These are phyloP conservation scores for Hypsibius dujardini DNA, from an alignment of 1,140 invertebrate species.

Conservation along the genomic window DNA sequence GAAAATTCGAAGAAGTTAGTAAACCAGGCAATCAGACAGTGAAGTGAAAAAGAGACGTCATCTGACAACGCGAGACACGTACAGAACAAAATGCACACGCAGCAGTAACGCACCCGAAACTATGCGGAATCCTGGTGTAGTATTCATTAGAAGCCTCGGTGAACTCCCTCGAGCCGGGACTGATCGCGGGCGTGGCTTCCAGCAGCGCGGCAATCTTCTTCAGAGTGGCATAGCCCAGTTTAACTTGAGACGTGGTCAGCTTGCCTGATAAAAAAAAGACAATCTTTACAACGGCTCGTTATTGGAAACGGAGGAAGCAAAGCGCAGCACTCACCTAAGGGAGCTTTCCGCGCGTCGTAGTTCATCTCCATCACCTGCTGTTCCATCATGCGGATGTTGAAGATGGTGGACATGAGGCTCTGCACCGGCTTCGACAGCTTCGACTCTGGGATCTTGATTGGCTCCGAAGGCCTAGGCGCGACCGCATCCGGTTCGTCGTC, in stretches of 20 bases:
- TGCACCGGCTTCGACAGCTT: constrained; percentile 58
- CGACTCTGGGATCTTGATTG: constrained; percentile 37
- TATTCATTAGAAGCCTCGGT: constrained; percentile 75
- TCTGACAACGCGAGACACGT: too few relatives aligned
- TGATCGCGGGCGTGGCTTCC: constrained; percentile 25
- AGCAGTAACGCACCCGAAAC: constrained; percentile 43
- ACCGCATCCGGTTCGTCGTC: constrained; percentile 31
- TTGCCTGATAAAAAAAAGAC: constrained; percentile 58
- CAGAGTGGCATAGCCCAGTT: constrained; percentile 61
- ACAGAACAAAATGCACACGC: too few relatives aligned
- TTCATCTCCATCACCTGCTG: constrained; percentile 59
- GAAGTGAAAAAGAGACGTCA: too few relatives aligned
- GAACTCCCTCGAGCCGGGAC: constrained; percentile 40
- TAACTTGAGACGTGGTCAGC: constrained; percentile 73
- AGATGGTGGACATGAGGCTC: constrained; percentile 63
- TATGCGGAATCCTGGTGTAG: constrained; percentile 83
- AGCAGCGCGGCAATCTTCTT: constrained; percentile 53
- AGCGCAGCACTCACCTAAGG: constrained; percentile 26
- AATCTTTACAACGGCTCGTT: constrained; percentile 48
- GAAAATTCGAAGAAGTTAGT: too few relatives aligned
- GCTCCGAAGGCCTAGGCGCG: constrained; percentile 27
- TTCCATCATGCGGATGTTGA: constrained; percentile 80
- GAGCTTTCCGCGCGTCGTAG: constrained; percentile 30
- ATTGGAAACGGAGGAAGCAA: constrained; percentile 40
- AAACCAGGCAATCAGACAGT: too few relatives aligned